Conservation (phyloP, 2,888 invertebrate species). For the Nemurella pictetii region DNA sequence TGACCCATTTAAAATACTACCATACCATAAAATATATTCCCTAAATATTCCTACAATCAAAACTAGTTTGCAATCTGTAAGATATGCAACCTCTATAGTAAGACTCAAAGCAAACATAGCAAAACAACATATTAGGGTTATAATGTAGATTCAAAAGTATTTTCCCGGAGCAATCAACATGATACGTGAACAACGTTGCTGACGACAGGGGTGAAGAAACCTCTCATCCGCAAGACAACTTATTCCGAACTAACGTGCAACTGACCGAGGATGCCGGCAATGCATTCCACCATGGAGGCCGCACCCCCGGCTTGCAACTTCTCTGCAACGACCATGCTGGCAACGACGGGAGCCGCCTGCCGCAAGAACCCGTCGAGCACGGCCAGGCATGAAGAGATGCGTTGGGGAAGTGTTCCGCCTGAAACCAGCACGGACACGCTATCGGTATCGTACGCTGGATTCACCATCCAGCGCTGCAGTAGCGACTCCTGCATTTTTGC, state of each 20-base stretch:
- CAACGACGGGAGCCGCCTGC: conserved; percentile 66
- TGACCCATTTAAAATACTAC: no score
- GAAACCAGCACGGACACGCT: conserved; percentile 45
- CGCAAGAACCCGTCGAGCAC: conserved; percentile 70
- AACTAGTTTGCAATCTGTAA: no score
- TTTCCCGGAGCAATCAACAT: not conserved
- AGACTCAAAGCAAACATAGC: no score
- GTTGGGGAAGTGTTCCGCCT: conserved; percentile 82
- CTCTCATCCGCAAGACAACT: not conserved
- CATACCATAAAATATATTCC: no score
- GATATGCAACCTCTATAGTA: no score
- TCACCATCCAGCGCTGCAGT: not conserved
- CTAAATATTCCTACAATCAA: no score
- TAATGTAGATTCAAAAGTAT: no score
- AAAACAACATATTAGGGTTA: no score
- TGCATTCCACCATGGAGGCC: conserved; percentile 71
- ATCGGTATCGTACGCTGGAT: conserved; percentile 64
- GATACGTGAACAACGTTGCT: conserved; percentile 47
- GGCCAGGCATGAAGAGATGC: conserved; percentile 78
- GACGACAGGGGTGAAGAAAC: not conserved
- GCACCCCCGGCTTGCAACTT: conserved; percentile 67
- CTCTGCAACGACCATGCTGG: conserved; percentile 86
- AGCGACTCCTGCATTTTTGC: no score
- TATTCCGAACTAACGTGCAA: conserved; percentile 30
- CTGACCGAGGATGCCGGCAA: conserved; percentile 62